Evolutionary conservation across 2,113 vertebrate genomes (phyloP), one percentile per base, ranked within the genome.

Genomic region (Heterochromis multidens): DNA sequence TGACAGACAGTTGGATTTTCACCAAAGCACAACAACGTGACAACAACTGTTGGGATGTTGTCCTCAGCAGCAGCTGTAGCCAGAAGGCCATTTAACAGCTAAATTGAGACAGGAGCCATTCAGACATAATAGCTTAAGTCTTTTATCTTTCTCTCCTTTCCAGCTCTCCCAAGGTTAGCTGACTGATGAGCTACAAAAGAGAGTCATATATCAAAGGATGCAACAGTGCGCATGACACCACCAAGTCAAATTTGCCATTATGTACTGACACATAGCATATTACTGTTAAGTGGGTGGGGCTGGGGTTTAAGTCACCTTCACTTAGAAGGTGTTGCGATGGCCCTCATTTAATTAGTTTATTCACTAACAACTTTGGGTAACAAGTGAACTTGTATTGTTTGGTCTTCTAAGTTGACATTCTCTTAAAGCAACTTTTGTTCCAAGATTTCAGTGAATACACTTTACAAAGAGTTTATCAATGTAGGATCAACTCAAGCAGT

Each of bases 91-190:
- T 90, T 92, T 87, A 93, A 87, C 37, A 81, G 72, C 87, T 91
- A 87, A 86, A 93, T 91, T 84, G 88, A 91, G 92, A 94, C 89
- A 82, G 89, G 81, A 89, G 88, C 79, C 90, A 87, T 91, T 93
- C 91, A 89, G 86, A 92, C 87, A 70, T 92, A 89, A 93, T 84
- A 70, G 91, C 87, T 84, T 40, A 58, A 87, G 86, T 93, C 90
- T 88, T 94, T 91, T 89, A 92, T 94, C 92, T 90, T 80, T 79
- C 79, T 87, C 81, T 82, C 83, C 83, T 86, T 88, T 81, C 54
- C 35, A 33, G 79, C 85, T 65, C 79, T 80, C 81, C 70, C 91
- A 94, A 95, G 94, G 94, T 95, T 80, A 90, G 85, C 85, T 86
- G 89, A 92, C 76, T 89, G 93, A 94, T 94, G 91, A 93, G 93